Evolutionary conservation across 2,113 vertebrate genomes (phyloP).

Genomic region (Pteropus alecto): DNA sequence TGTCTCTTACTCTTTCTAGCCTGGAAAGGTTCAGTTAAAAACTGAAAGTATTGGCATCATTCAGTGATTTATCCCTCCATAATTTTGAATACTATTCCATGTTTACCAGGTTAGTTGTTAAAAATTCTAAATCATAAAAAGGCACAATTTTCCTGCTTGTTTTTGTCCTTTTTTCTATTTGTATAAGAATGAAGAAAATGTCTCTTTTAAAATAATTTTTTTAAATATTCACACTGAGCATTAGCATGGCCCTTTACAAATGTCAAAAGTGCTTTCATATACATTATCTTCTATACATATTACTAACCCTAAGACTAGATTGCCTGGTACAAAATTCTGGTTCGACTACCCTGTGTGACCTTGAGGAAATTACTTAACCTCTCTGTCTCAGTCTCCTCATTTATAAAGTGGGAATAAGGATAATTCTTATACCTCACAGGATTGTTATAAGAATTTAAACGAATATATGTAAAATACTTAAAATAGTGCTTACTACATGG

Average conservation of each 20-base stretch:
- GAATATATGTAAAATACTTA: not conserved
- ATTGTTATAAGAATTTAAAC: not conserved
- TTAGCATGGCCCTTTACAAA: not conserved
- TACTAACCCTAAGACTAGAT: not conserved
- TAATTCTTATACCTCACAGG: not conserved
- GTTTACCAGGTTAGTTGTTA: not conserved
- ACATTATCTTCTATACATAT: not conserved
- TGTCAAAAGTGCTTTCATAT: not conserved
- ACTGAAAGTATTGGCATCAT: not conserved
- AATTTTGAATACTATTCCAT: not conserved
- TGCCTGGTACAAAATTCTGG: not conserved
- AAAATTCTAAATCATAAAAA: not conserved
- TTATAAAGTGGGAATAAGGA: not conserved
- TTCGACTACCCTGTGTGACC: not conserved
- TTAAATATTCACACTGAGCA: not conserved
- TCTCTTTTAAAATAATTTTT: not conserved
- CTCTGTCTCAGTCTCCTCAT: not conserved
- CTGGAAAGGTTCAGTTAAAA: not conserved
- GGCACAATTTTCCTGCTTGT: not conserved
- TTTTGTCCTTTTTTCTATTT: not conserved
- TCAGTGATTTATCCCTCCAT: not conserved
- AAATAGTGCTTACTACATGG: not conserved
- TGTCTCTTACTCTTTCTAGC: not conserved
- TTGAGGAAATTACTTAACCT: not conserved
- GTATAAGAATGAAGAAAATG: not conserved